Evolutionary conservation across 2,113 vertebrate genomes (phyloP), one percentile per base, ranked within the genome.

Genomic region (Phaethornis superciliosus): DNA sequence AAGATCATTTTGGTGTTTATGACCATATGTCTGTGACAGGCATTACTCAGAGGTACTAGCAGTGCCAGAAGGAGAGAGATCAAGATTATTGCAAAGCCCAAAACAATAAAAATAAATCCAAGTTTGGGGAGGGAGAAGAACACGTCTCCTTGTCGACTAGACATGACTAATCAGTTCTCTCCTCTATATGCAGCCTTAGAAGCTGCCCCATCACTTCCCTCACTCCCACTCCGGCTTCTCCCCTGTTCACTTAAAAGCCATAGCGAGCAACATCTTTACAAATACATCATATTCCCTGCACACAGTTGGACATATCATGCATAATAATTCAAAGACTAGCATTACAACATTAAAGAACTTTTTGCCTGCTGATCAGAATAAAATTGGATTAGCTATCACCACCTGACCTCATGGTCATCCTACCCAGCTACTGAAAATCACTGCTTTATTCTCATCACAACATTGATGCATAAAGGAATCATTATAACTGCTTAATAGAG

Each of bases 1-100:
- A 91, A 87, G 47, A 91, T 82, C 82, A 81, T 88, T 94, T 75
- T 88, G 35, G 59, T 59, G 13, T 64, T 90, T 83, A 59, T 88
- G 79, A 68, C 35, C 30, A 16, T 74, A 75, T 10, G 47, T 91
- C 87, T 95, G 51, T 74, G 67, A 80, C 40, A 44, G 85, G 33
- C 51, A 90, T 94, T 96, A 93, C 75, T 93, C 89, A 95, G 52
- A 95, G 26, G 79, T 47, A 59, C 26, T 85, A 67, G 32, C 28
- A 13, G 5, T 83, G 87, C 89, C 94, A 94, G 63, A 82, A 85
- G 19, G 63, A 92, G 35, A 84, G 54, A 87, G 51, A 85, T 51
- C 44, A 85, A 92, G 54, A 70, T 46, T 67, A 78, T 9, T 91
- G 35, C 5, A 4, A 74, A 95, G 54, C 24, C 40, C 18, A 33